Percentiles rank a stretch among this genome's conserved stretches.
Conservation (phyloP, 2,113 vertebrate species). For the Lycaon pictus region DNA sequence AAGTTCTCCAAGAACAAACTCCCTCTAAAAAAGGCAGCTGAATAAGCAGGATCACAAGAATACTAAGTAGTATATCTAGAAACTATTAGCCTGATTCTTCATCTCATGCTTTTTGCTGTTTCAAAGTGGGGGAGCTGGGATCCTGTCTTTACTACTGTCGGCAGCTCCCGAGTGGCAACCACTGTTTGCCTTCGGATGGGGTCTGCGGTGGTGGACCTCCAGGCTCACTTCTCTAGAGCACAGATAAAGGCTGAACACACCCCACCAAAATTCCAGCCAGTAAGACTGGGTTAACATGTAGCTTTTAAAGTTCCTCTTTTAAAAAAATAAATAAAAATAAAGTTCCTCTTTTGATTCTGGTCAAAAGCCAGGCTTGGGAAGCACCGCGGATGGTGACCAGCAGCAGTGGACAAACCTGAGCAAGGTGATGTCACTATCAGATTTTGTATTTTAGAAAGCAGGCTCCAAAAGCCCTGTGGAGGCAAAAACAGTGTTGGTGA, state of each 20-base stretch:
- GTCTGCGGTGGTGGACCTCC: fast-evolving
- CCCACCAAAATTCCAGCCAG: neutral
- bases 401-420: neutral
- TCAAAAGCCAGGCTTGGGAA: neutral
- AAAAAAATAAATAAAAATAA: neutral
- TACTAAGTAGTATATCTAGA: neutral
- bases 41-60: neutral
- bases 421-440: neutral
- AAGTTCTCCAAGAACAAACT: neutral
- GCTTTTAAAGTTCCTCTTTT: neutral
- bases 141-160: neutral
- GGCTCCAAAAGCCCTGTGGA: neutral
- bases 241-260: neutral
- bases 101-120: neutral
- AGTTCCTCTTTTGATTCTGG: neutral
- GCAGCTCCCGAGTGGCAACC: too few species aligned
- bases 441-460: neutral
- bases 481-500: neutral
- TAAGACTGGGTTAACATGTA: neutral
- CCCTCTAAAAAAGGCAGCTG: neutral
- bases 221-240: neutral
- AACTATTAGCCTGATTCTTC: neutral
- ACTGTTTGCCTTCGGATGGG: neutral
- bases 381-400: neutral
- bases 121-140: neutral